These are phyloP conservation scores for Theonella swinhoei DNA, from an alignment of 37 sponge, comb jelly and placozoan genomes.

Conservation along the genomic window DNA sequence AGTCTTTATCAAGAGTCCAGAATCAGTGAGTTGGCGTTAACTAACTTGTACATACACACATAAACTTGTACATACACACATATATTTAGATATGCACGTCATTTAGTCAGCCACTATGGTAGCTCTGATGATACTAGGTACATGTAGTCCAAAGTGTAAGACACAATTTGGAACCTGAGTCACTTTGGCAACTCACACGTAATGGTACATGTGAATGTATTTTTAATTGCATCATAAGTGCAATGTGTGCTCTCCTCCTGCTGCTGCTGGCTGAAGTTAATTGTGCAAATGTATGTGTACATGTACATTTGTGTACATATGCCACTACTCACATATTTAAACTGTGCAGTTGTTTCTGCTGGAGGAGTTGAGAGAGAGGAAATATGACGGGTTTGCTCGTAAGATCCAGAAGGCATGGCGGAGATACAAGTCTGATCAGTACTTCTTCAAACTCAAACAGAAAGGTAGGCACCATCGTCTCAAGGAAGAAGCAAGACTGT, in stretches of 20 bases:
- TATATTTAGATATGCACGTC: background rate
- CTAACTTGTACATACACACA: background rate
- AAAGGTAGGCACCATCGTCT: constrained; percentile 75
- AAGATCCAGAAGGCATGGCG: constrained; percentile 93
- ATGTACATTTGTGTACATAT: too few relatives aligned
- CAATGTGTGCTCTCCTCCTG: too few relatives aligned
- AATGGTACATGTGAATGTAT: too few relatives aligned
- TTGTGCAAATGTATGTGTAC: too few relatives aligned
- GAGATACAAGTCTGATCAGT: constrained; percentile 75
- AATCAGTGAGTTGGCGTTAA: constrained; percentile 84
- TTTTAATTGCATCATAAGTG: too few relatives aligned
- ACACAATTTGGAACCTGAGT: background rate
- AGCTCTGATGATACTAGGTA: too few relatives aligned
- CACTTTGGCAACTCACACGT: too few relatives aligned
- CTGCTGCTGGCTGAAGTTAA: too few relatives aligned
- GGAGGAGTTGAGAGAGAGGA: constrained; percentile 96
- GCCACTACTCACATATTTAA: too few relatives aligned
- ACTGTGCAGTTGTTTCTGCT: constrained; percentile 86
- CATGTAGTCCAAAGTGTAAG: constrained; percentile 16
- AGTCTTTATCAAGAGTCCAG: constrained; percentile 95
- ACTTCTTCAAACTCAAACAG: constrained; percentile 83
- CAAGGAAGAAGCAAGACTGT: too few relatives aligned
- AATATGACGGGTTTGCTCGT: constrained; percentile 95
- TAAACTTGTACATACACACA: background rate
- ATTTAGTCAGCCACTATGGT: too few relatives aligned